Evolutionary conservation across 1,140 invertebrate species (phyloP).

Genomic region (Mylabris phalerata): DNA sequence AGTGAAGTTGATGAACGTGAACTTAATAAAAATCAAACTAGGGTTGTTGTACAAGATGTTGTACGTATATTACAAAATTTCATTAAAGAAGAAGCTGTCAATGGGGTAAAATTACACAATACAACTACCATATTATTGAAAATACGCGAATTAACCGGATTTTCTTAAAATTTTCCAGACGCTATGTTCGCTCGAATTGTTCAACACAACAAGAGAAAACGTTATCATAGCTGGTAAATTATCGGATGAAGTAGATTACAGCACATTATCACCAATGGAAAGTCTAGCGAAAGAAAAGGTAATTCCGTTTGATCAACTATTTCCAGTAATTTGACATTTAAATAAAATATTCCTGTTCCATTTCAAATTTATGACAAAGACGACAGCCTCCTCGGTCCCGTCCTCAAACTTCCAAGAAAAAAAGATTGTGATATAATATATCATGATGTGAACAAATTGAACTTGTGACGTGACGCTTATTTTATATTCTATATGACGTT

Average conservation of each 20-base stretch:
- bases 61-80: slow-evolving; percentile 71
- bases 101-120: slow-evolving; percentile 50
- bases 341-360: neutral
- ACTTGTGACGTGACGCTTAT: too few relatives aligned
- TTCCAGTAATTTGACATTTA: neutral
- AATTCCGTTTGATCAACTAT: slow-evolving; percentile 17
- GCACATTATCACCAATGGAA: slow-evolving; percentile 46
- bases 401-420: neutral
- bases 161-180: slow-evolving; percentile 50
- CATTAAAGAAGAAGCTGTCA: slow-evolving; percentile 60
- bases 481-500: too few relatives aligned
- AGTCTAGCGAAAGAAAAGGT: slow-evolving; percentile 66
- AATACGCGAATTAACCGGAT: neutral
- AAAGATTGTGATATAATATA: too few relatives aligned
- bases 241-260: slow-evolving; percentile 56
- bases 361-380: neutral
- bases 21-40: slow-evolving; percentile 69
- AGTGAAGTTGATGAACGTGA: slow-evolving; percentile 73
- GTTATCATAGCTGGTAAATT: slow-evolving; percentile 77
- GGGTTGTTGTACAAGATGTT: slow-evolving; percentile 71
- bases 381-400: neutral
- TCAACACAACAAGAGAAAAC: slow-evolving; percentile 78
- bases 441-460: too few relatives aligned
- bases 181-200: slow-evolving; percentile 72
- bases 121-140: neutral